Base-by-base conservation (phyloP, 2,797 vertebrate species). In the Falco naumanni region DNA sequence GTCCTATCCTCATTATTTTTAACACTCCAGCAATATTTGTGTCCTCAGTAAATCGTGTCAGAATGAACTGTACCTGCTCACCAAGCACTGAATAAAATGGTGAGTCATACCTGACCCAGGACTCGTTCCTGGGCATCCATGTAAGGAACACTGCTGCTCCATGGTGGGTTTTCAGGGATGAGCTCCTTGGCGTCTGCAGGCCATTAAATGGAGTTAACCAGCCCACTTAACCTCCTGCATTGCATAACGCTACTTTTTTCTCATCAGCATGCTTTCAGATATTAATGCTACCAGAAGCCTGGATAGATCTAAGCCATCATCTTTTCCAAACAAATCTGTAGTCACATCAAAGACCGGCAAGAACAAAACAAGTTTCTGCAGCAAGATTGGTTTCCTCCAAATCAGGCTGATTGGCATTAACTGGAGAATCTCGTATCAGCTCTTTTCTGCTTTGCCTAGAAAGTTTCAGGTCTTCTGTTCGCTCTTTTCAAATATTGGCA, bases 291-390 rank as follows among this genome's bases (percentile, higher is more conserved):
- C 90, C 83, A 95, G 87, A 90, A 95, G 51, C 77, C 91, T 70
- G 68, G 60, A 91, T 84, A 95, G 77, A 96, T 95, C 91, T 96
- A 91, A 93, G 94, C 50, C 60, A 1, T 95, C 95, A 87, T 80
- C 84, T 96, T 82, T 94, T 65, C 83, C 91, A 93, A 90, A 82
- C 63, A 93, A 91, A 93, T 80, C 59, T 84, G 48, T 84, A 95
- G 88, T 78, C 85, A 95, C 93, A 93, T 96, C 91, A 96, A 97
- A 97, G 93, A 90, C 89, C 70, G 66, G 87, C 88, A 87, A 76
- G 92, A 96, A 84, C 88, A 96, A 96, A 96, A 96, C 93, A 96
- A 95, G 88, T 94, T 93, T 84, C 72, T 84, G 89, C 88, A 69
- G 77, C 70, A 74, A 84, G 70, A 91, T 79, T 19, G 1, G 56